A percentile compares a stretch with the other conserved stretches of the same genome.
Conservation (phyloP, 2,888 invertebrate genomes). For the Trichogramma dendrolimi region DNA sequence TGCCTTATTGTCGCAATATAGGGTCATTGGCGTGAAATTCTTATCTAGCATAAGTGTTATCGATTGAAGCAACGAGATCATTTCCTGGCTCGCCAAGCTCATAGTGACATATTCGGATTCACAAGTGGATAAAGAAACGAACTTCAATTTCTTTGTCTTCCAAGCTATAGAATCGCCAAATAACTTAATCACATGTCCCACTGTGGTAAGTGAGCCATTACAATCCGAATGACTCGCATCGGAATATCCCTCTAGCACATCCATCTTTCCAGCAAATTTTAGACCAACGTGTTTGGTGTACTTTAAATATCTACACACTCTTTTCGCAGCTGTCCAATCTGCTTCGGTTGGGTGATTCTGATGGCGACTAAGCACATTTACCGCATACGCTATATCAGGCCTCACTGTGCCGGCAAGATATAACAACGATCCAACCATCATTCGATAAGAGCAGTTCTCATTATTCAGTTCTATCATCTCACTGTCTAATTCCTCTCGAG, state of each 20-base stretch:
- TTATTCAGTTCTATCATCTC: not conserved
- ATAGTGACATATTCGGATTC: not conserved
- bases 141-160: not conserved
- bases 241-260: not conserved
- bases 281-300: slow-evolving; percentile 7
- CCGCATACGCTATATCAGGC: slow-evolving; percentile 23
- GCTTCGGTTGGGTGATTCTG: slow-evolving; percentile 16
- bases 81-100: not conserved
- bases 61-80: not conserved
- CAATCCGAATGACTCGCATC: slow-evolving; percentile 6
- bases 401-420: slow-evolving; percentile 29
- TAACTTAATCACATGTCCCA: not conserved
- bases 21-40: not conserved
- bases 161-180: slow-evolving; percentile 4
- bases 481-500: slow-evolving; percentile 4
- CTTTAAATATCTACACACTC: slow-evolving; percentile 22
- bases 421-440: slow-evolving; percentile 31
- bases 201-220: not conserved
- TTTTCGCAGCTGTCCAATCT: slow-evolving; percentile 23
- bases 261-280: not conserved
- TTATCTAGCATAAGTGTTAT: not conserved
- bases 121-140: not conserved
- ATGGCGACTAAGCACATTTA: slow-evolving; percentile 23
- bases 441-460: slow-evolving; percentile 17
- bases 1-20: not conserved